Base-by-base conservation (phyloP, 2,888 invertebrate species). In the Trachelus iudaicus region DNA sequence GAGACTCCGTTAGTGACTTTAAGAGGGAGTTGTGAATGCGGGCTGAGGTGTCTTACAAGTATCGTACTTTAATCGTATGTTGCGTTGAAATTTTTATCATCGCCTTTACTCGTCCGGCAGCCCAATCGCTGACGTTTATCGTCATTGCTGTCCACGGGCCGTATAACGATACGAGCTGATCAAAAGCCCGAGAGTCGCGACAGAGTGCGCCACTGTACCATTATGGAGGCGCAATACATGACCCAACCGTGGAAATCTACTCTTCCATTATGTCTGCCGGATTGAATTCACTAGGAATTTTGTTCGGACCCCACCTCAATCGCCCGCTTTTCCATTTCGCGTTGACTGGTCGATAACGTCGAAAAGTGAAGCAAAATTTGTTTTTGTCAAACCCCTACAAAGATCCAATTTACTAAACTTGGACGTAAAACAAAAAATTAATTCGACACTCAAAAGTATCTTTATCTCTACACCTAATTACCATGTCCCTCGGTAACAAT, bases 181-280 rank as follows among this genome's bases (percentile, higher is more conserved):
- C 71, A 15, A 31, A 15, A 71, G 33, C 71, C 33, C 0, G 12
- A 40, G 40, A 71, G 12, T 71, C 11, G 3, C 71, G 71, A 71
- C 13, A 33, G 71, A 71, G 71, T 15, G 71, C 71, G 71, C 33
- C 30, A 71, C 71, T 33, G 71, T 12, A 2, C 71, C 31, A 33
- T 23, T 15, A 82, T 76, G 82, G 80, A 82, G 83, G 83, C 85
- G 83, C 85, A 84, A 87, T 87, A 84, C 85, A 86, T 87, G 83
- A 84, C 82, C 78, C 73, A 81, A 85, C 85, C 85, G 86, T 85
- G 85, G 86, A 87, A 87, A 87, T 86, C 85, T 85, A 86, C 83
- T 87, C 84, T 81, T 40, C 85, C 85, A 87, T 87, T 87, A 85
- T 86, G 87, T 87, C 40, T 40, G 15, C 40, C 86, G 87, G 86